A percentile compares a stretch with the other conserved stretches of the same genome.
phyloP scores from a whole-genome alignment of 2,113 vertebrate genomes.

The Rhynchomys soricoides region DNA sequence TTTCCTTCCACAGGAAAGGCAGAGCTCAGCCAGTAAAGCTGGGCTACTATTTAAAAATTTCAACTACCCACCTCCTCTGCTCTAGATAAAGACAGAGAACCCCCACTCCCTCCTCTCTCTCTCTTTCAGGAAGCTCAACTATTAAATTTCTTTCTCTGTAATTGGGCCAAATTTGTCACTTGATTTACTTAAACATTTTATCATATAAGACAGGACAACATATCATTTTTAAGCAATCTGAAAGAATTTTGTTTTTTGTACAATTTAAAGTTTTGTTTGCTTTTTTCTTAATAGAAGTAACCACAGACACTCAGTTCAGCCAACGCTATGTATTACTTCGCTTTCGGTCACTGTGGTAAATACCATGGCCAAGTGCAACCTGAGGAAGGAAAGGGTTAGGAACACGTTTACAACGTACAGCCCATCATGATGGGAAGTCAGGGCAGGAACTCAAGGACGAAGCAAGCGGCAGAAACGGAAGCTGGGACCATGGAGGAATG shows the following conservation, averaged over 20 bases:
- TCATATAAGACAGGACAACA: neutral
- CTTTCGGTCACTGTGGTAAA: neutral
- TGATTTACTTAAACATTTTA: neutral
- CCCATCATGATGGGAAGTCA: neutral
- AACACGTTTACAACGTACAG: neutral
- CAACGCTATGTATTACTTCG: neutral
- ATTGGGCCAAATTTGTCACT: neutral
- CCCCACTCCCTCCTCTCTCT: neutral
- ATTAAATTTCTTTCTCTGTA: neutral
- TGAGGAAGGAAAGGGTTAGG: neutral
- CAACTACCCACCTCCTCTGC: neutral
- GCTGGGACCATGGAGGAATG: neutral
- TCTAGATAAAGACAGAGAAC: neutral
- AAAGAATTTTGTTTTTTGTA: neutral
- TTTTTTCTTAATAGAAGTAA: slow-evolving; percentile 14
- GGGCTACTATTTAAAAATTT: neutral
- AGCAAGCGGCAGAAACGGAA: no score
- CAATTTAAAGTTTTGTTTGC: neutral
- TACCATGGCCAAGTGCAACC: neutral
- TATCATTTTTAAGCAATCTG: slow-evolving; percentile 11
- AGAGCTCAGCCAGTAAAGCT: slow-evolving; percentile 18
- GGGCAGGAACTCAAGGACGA: neutral
- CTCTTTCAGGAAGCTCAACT: neutral
- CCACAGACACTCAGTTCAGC: neutral
- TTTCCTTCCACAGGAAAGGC: slow-evolving; percentile 71